Percentiles rank a stretch among this genome's conserved stretches.
phyloP scores from a whole-genome alignment of 2,888 invertebrate genomes.

The Cheilosia pagana region DNA sequence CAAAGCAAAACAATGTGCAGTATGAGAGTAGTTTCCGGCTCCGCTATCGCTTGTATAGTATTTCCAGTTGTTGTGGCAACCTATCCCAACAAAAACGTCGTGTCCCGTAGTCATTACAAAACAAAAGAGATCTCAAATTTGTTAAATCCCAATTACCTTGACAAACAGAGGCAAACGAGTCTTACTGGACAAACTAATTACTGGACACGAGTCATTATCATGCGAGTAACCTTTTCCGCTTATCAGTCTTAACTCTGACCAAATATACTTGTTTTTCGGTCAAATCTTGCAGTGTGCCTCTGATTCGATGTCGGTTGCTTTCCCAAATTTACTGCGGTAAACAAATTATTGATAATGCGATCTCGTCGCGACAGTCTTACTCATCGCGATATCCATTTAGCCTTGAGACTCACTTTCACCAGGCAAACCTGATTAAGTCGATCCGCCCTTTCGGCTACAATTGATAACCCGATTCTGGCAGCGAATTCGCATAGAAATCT shows the following conservation, averaged over 20 bases:
- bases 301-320: neutral
- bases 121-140: constrained; percentile 12
- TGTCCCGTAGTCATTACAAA: constrained; percentile 24
- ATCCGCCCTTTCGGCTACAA: neutral
- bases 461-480: constrained; percentile 5
- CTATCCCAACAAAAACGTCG: constrained; percentile 47
- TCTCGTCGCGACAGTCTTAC: constrained; percentile 6
- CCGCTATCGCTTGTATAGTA: too few relatives aligned
- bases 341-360: constrained; percentile 46
- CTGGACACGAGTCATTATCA: constrained; percentile 27
- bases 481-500: neutral
- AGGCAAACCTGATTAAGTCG: neutral
- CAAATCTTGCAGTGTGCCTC: constrained; percentile 4
- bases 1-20: too few relatives aligned
- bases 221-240: constrained; percentile 43
- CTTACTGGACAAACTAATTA: constrained; percentile 44
- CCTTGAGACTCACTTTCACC: constrained; percentile 17
- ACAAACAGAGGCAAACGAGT: constrained; percentile 42
- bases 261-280: constrained; percentile 33
- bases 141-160: constrained; percentile 35
- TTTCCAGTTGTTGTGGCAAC: constrained; percentile 15
- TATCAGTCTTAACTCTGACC: constrained; percentile 40
- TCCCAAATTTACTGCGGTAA: constrained; percentile 31
- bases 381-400: constrained; percentile 5
- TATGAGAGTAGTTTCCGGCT: too few relatives aligned